These are phyloP conservation scores for Oligia strigilis DNA, from an alignment of 2,888 invertebrate genomes.

Conservation along the genomic window DNA sequence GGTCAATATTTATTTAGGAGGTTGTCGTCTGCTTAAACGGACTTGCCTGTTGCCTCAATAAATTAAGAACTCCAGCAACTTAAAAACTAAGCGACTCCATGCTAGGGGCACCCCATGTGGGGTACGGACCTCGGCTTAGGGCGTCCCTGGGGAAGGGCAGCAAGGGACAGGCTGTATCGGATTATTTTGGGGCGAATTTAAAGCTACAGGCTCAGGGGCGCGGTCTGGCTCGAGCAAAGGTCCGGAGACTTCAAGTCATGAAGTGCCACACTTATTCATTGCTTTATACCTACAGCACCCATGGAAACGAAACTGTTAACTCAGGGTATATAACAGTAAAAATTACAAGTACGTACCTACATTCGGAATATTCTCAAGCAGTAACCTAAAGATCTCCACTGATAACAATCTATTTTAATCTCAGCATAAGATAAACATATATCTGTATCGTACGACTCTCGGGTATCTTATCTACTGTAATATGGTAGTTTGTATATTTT, in stretches of 20 bases:
- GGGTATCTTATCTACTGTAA: slow-evolving; percentile 39
- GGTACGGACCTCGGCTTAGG: background rate
- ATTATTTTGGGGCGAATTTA: background rate
- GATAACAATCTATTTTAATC: slow-evolving; percentile 23
- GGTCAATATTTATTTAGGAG: no score
- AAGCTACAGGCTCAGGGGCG: background rate
- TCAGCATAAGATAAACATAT: slow-evolving; percentile 16
- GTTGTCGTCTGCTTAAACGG: no score
- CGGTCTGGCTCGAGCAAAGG: no score
- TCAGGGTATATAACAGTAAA: background rate
- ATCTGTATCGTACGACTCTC: background rate
- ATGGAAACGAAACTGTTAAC: background rate
- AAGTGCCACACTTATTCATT: background rate
- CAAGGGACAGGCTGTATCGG: background rate
- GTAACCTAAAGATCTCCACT: background rate
- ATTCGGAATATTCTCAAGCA: background rate
- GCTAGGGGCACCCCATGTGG: background rate
- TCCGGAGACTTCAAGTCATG: no score
- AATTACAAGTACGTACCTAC: background rate
- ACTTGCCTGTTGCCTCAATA: background rate
- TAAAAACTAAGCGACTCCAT: background rate
- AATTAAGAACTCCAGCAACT: background rate
- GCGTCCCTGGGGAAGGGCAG: background rate
- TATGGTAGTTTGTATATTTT: slow-evolving; percentile 11
- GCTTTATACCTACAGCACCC: background rate